These are phyloP conservation scores for Philereme vetulata DNA, from an alignment of 2,888 invertebrate genomes.

Conservation along the genomic window DNA sequence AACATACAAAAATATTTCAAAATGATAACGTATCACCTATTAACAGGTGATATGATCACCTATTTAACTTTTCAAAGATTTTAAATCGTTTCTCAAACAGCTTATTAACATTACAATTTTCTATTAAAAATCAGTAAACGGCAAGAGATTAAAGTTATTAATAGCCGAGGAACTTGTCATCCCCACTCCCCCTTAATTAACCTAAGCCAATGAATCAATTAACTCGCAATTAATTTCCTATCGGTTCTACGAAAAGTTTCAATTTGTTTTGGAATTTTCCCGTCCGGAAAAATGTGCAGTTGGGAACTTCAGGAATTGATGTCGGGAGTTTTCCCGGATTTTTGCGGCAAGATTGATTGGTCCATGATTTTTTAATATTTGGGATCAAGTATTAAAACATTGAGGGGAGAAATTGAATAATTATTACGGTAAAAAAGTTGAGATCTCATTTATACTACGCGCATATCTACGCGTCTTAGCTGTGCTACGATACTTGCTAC, in stretches of 20 bases:
- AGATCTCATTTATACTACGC: background rate
- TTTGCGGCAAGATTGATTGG: constrained; percentile 26
- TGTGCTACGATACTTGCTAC: background rate
- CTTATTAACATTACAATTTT: no score
- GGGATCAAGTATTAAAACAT: background rate
- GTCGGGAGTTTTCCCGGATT: constrained; percentile 16
- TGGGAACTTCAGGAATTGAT: constrained; percentile 21
- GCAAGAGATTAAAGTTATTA: background rate
- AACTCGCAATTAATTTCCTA: constrained; percentile 52
- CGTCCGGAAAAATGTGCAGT: constrained; percentile 32
- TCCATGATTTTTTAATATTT: constrained; percentile 11
- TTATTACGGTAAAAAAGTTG: background rate
- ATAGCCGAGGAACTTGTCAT: constrained; percentile 13
- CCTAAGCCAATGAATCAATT: constrained; percentile 43
- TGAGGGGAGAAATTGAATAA: background rate
- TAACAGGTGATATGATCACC: no score
- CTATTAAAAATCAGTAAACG: background rate
- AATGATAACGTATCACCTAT: no score
- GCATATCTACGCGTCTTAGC: background rate
- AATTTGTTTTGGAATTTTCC: constrained; percentile 39
- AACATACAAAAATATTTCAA: no score
- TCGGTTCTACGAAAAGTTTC: constrained; percentile 32
- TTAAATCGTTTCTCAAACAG: no score
- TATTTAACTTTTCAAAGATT: no score
- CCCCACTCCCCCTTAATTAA: constrained; percentile 18